Base-by-base conservation (phyloP, 1,140 invertebrate species). In the Sweltsa coloradensis region DNA sequence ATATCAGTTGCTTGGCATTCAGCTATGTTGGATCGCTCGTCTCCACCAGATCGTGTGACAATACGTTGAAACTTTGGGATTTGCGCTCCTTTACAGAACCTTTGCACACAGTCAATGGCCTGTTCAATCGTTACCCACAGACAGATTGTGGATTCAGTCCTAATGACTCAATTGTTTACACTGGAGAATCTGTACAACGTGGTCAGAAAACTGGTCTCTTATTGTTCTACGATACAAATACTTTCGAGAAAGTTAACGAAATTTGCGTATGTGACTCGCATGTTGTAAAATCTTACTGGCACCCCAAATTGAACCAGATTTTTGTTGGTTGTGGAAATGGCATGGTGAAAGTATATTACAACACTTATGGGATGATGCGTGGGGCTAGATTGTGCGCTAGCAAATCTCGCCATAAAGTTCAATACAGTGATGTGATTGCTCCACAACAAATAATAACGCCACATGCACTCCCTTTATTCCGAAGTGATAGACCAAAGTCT, bases 371-470 rank as follows among this genome's bases (percentile, higher is more conserved):
- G 40, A 93, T 89, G 64, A 68, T 89, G 27, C 71, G 94, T 29
- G 95, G 95, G 2, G 95, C 93, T 0, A 89, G 90, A 59, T 64
- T 96, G 5, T 97, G 93, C 63, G 82, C 85, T 7, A 76, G 83
- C 0, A 94, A 94, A 65, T 80, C 77, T 0, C 76, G 81, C 56
- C 74, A 77, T 40, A 89, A 86, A 62, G 76, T 79, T 18, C 83
- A 85, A 54, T 79, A 85, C 4, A 76, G 83, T 1, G 91, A 97
- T 64, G 79, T 95, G 47, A 78, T 96, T 34, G 83, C 85, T 31
- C 81, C 84, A 0, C 86, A 92, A 50, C 89, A 97, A 58, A 91
- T 98, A n/a, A 94, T 98, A 13, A 97, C 94, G 2, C 93, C 96
- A 0, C 93, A 98, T 63, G 90, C 96, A 0, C 67, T 99, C 43